A percentile compares a stretch with the other conserved stretches of the same genome.
phyloP scores from a whole-genome alignment of 2,888 invertebrate species.

The Pantelozetes paolii region DNA sequence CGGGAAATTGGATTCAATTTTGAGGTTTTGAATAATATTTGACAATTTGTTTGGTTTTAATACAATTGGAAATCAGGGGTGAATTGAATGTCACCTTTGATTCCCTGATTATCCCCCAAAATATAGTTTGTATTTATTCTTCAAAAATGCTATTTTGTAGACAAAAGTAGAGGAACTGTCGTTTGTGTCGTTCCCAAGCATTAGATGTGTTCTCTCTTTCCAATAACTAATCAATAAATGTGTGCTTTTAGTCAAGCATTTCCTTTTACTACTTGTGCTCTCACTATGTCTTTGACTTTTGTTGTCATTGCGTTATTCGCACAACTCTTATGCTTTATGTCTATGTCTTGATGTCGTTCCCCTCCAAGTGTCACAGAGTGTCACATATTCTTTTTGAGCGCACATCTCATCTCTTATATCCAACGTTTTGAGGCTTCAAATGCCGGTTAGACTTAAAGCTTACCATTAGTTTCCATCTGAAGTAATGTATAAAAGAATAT shows the following conservation, averaged over 20 bases:
- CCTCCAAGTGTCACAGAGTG: conserved; percentile 26
- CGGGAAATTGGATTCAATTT: too few species aligned
- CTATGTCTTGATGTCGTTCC: conserved; percentile 5
- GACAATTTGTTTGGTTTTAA: too few species aligned
- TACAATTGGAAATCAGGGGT: too few species aligned
- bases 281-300: conserved; percentile 18
- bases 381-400: conserved; percentile 26
- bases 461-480: conserved; percentile 16
- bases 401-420: conserved; percentile 32
- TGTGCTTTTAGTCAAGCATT: conserved; percentile 36
- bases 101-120: too few species aligned
- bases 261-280: conserved; percentile 30
- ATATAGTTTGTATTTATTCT: neutral
- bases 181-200: neutral
- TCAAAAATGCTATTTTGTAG: conserved; percentile 22
- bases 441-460: conserved; percentile 22
- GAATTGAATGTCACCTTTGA: too few species aligned
- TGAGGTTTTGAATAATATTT: too few species aligned
- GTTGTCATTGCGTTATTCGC: conserved; percentile 13
- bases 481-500: conserved; percentile 35
- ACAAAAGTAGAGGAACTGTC: conserved; percentile 19
- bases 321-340: conserved; percentile 11
- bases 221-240: conserved; percentile 38
- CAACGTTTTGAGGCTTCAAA: conserved; percentile 23
- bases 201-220: conserved; percentile 2